Evolutionary conservation across 2,888 invertebrate genomes (phyloP).

Genomic region (Nasonovia ribisnigri): DNA sequence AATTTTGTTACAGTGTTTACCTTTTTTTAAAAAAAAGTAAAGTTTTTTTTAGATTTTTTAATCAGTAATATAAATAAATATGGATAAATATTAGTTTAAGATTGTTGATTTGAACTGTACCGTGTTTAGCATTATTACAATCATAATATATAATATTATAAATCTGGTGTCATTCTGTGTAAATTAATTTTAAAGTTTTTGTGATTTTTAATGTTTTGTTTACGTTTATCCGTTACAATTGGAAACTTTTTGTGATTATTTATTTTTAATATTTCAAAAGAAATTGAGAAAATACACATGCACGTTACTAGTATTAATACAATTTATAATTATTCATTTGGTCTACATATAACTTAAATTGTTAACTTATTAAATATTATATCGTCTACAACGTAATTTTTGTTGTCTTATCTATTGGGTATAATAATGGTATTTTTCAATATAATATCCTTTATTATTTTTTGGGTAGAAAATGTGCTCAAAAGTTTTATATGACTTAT

Average conservation of each 20-base stretch:
- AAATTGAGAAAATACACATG: not conserved
- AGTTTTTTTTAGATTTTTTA: not conserved
- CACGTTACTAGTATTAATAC: not conserved
- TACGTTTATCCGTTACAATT: not conserved
- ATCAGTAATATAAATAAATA: not conserved
- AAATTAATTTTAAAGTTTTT: slow-evolving; percentile 26
- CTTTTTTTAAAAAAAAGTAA: not conserved
- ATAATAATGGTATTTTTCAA: not conserved
- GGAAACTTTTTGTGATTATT: not conserved
- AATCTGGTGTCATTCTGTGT: not conserved
- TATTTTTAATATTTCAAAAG: not conserved
- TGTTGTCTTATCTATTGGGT: not conserved
- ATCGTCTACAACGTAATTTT: not conserved
- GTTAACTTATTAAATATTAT: not conserved
- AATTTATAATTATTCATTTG: not conserved
- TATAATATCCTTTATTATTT: not conserved
- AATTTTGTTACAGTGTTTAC: not conserved
- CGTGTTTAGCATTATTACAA: not conserved
- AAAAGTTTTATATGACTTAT: not conserved
- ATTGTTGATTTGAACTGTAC: not conserved
- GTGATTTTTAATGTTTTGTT: not conserved
- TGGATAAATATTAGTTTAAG: not conserved
- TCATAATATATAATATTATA: not conserved
- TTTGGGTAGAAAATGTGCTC: not conserved
- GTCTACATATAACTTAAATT: not conserved